These are phyloP conservation scores for Solea solea DNA, from an alignment of 2,113 vertebrate genomes.

Conservation along the genomic window DNA sequence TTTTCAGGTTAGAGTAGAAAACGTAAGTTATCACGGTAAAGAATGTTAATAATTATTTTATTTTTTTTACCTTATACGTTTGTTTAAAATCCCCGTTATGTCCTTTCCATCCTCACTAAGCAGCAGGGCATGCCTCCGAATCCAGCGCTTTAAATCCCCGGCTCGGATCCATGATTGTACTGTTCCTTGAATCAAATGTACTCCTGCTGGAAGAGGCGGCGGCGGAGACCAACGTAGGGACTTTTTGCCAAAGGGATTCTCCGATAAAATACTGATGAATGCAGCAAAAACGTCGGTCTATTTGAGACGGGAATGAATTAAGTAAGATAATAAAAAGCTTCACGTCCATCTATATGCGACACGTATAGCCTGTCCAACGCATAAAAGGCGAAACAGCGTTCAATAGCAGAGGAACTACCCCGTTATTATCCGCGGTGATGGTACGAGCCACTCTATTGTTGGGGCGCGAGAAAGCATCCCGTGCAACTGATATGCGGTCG, in stretches of 20 bases:
- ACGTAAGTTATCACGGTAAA: background rate
- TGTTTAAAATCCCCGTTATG: conserved; percentile 51
- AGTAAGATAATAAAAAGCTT: rapidly evolving
- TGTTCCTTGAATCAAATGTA: conserved; percentile 61
- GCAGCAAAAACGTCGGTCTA: background rate
- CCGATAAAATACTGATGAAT: background rate
- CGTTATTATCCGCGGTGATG: conserved; percentile 61
- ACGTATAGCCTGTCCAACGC: background rate
- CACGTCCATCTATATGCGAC: background rate
- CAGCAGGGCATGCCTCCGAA: conserved; percentile 57
- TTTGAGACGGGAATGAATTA: background rate
- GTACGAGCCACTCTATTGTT: conserved; percentile 84
- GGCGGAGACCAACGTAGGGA: conserved; percentile 59
- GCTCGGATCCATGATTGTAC: conserved; percentile 70
- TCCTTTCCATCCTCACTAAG: conserved; percentile 72
- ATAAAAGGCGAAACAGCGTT: background rate
- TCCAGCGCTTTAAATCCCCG: conserved; percentile 71
- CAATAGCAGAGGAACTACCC: conserved; percentile 53
- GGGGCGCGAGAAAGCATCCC: conserved; percentile 68
- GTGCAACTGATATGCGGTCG: conserved; percentile 52
- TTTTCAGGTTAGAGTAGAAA: conserved; percentile 11
- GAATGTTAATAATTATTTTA: conserved; percentile 20
- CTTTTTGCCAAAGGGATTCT: conserved; percentile 62
- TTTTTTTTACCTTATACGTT: conserved; percentile 67
- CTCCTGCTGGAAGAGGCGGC: conserved; percentile 75